Conservation (phyloP, 2,888 invertebrate species). For the Coleophora flavipennella region DNA sequence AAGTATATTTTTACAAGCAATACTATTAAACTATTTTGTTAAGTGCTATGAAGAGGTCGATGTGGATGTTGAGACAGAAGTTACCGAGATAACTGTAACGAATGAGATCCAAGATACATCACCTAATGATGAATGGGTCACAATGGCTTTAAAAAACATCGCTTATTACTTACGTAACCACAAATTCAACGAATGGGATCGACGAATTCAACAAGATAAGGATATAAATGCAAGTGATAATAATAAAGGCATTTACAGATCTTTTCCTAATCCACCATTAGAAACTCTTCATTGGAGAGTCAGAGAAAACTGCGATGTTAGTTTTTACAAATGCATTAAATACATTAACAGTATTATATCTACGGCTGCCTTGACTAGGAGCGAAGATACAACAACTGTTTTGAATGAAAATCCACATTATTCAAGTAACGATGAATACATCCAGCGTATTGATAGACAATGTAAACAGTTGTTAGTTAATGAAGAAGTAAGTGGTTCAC, state of each 20-base stretch:
- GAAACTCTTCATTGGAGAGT: slow-evolving; percentile 76
- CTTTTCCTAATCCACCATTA: slow-evolving; percentile 71
- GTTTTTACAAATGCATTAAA: slow-evolving; percentile 70
- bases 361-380: slow-evolving; percentile 52
- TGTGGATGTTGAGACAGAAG: slow-evolving; percentile 7
- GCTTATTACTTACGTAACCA: slow-evolving; percentile 75
- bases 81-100: slow-evolving; percentile 4
- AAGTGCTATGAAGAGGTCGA: slow-evolving; percentile 2
- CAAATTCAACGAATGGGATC: slow-evolving; percentile 77
- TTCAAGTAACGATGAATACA: slow-evolving; percentile 6
- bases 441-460: slow-evolving; percentile 39
- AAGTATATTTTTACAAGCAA: too few species aligned
- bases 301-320: slow-evolving; percentile 61
- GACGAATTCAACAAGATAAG: slow-evolving; percentile 48
- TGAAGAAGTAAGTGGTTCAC: slow-evolving; percentile 56
- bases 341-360: slow-evolving; percentile 59
- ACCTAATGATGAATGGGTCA: slow-evolving; percentile 43
- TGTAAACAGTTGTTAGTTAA: slow-evolving; percentile 53
- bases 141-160: slow-evolving; percentile 66
- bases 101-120: slow-evolving; percentile 11
- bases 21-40: too few species aligned
- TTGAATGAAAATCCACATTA: slow-evolving; percentile 41
- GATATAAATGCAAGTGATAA: slow-evolving; percentile 15
- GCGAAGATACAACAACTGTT: slow-evolving; percentile 62
- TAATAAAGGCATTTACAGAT: slow-evolving; percentile 33